Percentiles rank a stretch among this genome's conserved stretches.
These are phyloP conservation scores for Eriocheir sinensis DNA, from an alignment of 1,140 invertebrate species.

Conservation along the genomic window DNA sequence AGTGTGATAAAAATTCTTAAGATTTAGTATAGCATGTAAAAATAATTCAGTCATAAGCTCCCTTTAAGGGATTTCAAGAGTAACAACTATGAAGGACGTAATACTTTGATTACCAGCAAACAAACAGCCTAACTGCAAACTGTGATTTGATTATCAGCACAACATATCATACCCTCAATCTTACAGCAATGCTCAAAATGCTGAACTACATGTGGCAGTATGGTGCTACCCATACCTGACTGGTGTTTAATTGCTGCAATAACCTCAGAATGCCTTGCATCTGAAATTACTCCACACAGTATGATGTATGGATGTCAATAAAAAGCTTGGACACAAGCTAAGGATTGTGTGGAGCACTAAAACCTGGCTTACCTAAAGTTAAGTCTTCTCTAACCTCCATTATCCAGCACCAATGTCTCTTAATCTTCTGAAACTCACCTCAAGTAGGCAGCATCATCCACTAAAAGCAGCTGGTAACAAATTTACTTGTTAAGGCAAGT, in stretches of 20 bases:
- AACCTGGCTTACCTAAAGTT: constrained; percentile 14
- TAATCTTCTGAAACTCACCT: constrained; percentile 27
- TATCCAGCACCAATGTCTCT: constrained; percentile 60
- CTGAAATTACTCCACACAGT: neutral
- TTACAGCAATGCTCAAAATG: constrained; percentile 44
- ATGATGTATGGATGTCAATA: neutral
- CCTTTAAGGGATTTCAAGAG: constrained; percentile 66
- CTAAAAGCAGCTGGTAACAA: constrained; percentile 59
- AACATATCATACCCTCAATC: constrained; percentile 54
- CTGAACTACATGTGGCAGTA: constrained; percentile 60
- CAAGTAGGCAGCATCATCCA: constrained; percentile 29
- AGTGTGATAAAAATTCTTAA: constrained; percentile 71
- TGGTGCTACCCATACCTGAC: constrained; percentile 46
- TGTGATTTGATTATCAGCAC: constrained; percentile 76
- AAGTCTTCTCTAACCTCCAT: constrained; percentile 33
- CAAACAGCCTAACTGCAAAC: constrained; percentile 51
- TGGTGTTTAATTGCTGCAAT: neutral
- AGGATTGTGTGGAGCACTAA: neutral
- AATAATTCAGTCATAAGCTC: constrained; percentile 73
- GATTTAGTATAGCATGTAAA: constrained; percentile 72
- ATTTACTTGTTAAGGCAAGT: constrained; percentile 57
- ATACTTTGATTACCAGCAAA: constrained; percentile 72
- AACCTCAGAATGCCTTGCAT: neutral
- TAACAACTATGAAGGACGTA: constrained; percentile 73
- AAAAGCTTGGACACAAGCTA: constrained; percentile 7